Conservation (phyloP, 2,888 invertebrate genomes). For the Xanthorhoe spadicearia region DNA sequence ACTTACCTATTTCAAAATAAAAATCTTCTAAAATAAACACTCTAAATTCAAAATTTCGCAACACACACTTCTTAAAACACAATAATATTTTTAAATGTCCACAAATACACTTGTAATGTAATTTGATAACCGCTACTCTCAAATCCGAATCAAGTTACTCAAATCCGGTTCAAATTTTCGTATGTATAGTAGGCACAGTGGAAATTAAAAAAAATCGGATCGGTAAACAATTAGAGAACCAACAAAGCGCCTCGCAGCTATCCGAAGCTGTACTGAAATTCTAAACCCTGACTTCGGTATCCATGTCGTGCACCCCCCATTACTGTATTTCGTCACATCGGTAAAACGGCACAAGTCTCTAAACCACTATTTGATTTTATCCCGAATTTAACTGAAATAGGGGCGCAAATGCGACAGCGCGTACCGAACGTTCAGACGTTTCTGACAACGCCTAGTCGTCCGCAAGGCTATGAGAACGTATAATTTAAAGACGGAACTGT, state of each 20-base stretch:
- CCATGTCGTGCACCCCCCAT: conserved; percentile 84
- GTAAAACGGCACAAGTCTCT: conserved; percentile 50
- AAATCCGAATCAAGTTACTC: conserved; percentile 52
- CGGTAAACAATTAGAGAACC: conserved; percentile 79
- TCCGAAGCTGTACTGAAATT: conserved; percentile 85
- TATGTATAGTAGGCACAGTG: conserved; percentile 57
- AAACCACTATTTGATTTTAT: conserved; percentile 12
- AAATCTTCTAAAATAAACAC: conserved; percentile 45
- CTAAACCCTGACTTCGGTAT: conserved; percentile 83
- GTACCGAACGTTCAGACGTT: conserved; percentile 51
- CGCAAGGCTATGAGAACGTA: conserved; percentile 85
- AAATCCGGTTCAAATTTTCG: conserved; percentile 56
- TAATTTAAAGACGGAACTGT: conserved; percentile 82
- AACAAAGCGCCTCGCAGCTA: conserved; percentile 83
- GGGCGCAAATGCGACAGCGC: conserved; percentile 46
- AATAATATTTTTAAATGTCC: conserved; percentile 46
- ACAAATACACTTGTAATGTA: conserved; percentile 52
- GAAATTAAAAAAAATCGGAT: conserved; percentile 70
- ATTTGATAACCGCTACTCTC: conserved; percentile 54
- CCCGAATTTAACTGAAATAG: conserved; percentile 37
- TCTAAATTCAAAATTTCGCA: conserved; percentile 45
- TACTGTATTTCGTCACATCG: conserved; percentile 75
- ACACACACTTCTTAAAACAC: conserved; percentile 50
- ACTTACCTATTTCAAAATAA: conserved; percentile 73
- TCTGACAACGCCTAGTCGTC: conserved; percentile 48